Conservation (phyloP, 2,797 vertebrate species). For the Mus spretus region DNA sequence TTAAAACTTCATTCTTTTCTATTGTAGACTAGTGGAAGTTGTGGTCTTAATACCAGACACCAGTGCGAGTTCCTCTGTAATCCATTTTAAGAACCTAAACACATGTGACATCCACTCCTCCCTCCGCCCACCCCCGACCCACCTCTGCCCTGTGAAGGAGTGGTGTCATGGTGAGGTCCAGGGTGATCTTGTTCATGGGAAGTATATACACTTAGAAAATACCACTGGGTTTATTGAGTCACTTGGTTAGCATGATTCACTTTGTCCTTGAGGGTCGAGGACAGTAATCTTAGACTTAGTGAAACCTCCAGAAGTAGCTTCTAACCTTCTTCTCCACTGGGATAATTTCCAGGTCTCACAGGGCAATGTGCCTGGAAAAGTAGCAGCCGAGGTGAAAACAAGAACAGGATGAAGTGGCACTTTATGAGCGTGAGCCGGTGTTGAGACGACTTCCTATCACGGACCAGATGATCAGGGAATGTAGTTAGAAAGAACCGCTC, state of each 20-base stretch:
- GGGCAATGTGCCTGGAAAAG: neutral
- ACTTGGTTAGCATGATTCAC: neutral
- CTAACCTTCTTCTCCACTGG: conserved; percentile 60
- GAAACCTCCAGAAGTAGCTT: conserved; percentile 3
- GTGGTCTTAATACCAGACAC: neutral
- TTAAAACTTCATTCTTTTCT: neutral
- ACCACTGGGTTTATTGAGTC: neutral
- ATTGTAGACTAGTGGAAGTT: neutral
- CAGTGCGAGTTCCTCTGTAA: neutral
- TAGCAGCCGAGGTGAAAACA: neutral
- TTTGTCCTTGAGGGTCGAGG: conserved; percentile 25
- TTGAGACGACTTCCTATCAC: neutral
- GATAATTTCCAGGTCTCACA: neutral
- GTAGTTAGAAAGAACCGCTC: neutral
- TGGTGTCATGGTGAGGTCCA: neutral
- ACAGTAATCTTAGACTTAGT: neutral
- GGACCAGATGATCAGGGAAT: neutral
- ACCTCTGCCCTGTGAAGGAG: neutral
- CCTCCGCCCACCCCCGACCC: no score
- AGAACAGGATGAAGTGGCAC: neutral
- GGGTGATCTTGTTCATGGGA: neutral
- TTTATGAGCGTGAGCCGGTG: neutral
- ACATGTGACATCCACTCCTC: neutral
- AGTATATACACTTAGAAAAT: neutral
- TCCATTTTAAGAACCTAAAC: conserved; percentile 30